Conservation (phyloP, 1,140 invertebrate genomes). For the Drosophila oshimai region DNA sequence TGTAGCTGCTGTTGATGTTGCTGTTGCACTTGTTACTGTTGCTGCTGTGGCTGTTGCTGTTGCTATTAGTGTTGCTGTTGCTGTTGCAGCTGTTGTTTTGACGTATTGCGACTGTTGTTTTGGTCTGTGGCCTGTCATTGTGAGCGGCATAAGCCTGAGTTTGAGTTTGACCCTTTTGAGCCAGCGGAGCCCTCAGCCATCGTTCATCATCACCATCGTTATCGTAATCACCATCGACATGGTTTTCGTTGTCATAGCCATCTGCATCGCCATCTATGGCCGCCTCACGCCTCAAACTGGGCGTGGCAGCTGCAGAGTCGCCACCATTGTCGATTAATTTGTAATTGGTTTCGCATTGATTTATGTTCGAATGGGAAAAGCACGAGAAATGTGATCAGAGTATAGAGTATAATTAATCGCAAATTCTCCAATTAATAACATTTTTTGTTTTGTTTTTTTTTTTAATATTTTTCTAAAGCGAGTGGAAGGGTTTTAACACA, state of each 20-base stretch:
- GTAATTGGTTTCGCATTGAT: conserved; percentile 52
- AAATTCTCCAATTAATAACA: conserved; percentile 31
- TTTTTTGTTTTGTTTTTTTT: background rate
- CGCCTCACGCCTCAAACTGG: conserved; percentile 38
- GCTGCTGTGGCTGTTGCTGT: background rate
- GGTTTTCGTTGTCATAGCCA: conserved; percentile 21
- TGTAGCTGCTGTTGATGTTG: conserved; percentile 23
- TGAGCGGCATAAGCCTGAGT: conserved; percentile 28
- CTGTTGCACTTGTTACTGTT: conserved; percentile 13
- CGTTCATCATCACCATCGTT: conserved; percentile 52
- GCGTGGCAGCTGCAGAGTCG: conserved; percentile 28
- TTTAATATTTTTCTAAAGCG: conserved; percentile 23
- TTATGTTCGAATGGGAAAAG: conserved; percentile 21
- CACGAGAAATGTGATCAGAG: conserved; percentile 45
- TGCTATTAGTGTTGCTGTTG: background rate
- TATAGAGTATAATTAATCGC: conserved; percentile 36
- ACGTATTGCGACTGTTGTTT: conserved; percentile 30
- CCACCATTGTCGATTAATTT: conserved; percentile 56
- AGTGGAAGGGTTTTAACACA: conserved; percentile 1
- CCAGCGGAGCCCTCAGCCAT: conserved; percentile 36
- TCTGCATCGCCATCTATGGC: conserved; percentile 55
- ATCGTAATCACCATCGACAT: conserved; percentile 27
- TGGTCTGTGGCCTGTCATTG: conserved; percentile 43
- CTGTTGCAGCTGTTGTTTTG: conserved; percentile 21
- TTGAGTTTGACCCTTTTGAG: conserved; percentile 20